Conservation (phyloP, 2,888 invertebrate genomes). For the Mythimna lalbum region DNA sequence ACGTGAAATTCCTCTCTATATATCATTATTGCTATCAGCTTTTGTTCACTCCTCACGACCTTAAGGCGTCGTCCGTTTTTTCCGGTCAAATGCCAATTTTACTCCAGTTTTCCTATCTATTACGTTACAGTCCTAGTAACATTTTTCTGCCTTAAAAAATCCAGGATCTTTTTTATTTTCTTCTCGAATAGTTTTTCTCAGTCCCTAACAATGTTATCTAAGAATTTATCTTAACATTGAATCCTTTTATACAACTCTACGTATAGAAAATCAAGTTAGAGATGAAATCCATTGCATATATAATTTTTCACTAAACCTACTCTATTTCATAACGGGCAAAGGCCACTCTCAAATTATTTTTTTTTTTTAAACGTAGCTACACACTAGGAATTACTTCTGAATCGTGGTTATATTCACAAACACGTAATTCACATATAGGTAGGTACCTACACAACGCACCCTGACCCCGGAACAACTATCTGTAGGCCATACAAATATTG, state of each 20-base stretch:
- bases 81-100: conserved; percentile 55
- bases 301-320: too few relatives aligned
- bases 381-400: too few relatives aligned
- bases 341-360: too few relatives aligned
- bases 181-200: conserved; percentile 21
- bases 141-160: conserved; percentile 25
- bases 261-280: neutral
- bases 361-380: too few relatives aligned
- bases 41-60: conserved; percentile 54
- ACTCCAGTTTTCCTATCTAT: conserved; percentile 45
- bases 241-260: neutral
- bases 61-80: conserved; percentile 43
- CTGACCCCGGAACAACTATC: too few relatives aligned
- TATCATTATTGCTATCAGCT: conserved; percentile 62
- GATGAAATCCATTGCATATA: neutral
- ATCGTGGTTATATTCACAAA: too few relatives aligned
- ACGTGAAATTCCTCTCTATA: conserved; percentile 55
- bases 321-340: too few relatives aligned
- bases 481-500: too few relatives aligned
- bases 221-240: conserved; percentile 20
- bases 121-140: conserved; percentile 38
- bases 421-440: too few relatives aligned
- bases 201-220: conserved; percentile 5
- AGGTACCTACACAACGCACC: too few relatives aligned
- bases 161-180: conserved; percentile 16